Percentiles rank a stretch among this genome's conserved stretches.
Conservation (phyloP, 2,888 invertebrate species). For the Pardosa pseudoannulata region DNA sequence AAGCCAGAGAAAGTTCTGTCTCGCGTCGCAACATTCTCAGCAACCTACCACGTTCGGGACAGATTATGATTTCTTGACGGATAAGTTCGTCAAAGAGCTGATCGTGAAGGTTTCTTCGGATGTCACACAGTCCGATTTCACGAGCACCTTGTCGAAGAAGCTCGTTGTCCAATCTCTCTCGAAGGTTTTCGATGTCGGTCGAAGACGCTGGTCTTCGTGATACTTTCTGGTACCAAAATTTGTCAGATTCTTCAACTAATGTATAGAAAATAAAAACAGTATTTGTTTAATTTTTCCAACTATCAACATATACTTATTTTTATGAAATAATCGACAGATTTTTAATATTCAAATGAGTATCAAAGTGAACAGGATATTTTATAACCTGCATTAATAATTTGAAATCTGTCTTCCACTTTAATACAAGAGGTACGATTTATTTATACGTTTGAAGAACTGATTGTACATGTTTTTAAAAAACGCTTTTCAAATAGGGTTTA, state of each 20-base stretch:
- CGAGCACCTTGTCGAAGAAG: constrained; percentile 93
- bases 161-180: constrained; percentile 94
- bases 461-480: no score
- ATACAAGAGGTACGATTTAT: no score
- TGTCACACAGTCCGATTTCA: constrained; percentile 97
- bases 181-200: constrained; percentile 95
- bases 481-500: no score
- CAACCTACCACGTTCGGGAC: constrained; percentile 51
- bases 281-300: no score
- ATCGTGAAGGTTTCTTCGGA: constrained; percentile 93
- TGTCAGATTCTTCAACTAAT: constrained; percentile 1
- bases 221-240: constrained; percentile 82
- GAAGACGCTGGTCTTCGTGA: constrained; percentile 97
- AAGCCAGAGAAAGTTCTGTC: constrained; percentile 5
- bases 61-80: constrained; percentile 43
- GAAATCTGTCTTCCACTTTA: no score
- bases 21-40: constrained; percentile 44
- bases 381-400: no score
- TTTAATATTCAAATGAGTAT: no score
- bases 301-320: no score
- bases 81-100: constrained; percentile 85
- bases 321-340: no score
- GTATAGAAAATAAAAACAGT: background rate
- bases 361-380: no score
- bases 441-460: no score